A percentile compares a stretch with the other conserved stretches of the same genome.
phyloP scores from a whole-genome alignment of 2,888 invertebrate genomes.

The Callosobruchus maculatus region DNA sequence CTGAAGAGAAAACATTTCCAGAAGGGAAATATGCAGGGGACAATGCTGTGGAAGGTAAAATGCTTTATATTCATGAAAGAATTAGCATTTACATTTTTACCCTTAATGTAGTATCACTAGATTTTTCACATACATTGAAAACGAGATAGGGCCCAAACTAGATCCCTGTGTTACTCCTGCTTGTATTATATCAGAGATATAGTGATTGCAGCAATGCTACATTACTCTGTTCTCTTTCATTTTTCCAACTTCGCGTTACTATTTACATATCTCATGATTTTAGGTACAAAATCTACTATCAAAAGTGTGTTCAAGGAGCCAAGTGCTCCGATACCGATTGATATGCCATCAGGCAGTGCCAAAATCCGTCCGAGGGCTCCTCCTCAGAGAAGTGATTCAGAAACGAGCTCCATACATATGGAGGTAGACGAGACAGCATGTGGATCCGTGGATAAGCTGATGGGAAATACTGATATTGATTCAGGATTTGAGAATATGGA shows the following conservation, averaged over 20 bases:
- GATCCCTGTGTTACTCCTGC: no score
- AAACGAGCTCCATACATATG: constrained; percentile 53
- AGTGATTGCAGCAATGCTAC: neutral
- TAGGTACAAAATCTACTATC: constrained; percentile 4
- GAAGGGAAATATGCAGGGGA: constrained; percentile 14
- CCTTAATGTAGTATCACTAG: no score
- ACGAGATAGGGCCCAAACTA: no score
- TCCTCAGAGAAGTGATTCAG: constrained; percentile 48
- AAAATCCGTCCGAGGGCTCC: constrained; percentile 34
- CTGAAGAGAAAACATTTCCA: constrained; percentile 11
- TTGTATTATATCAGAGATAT: no score
- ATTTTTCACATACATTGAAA: no score
- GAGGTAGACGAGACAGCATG: constrained; percentile 56
- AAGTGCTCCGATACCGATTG: constrained; percentile 44
- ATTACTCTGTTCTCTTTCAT: neutral
- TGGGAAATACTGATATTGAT: constrained; percentile 59
- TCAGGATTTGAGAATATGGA: constrained; percentile 77
- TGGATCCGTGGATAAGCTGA: constrained; percentile 44
- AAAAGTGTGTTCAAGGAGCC: constrained; percentile 44
- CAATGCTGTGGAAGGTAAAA: neutral
- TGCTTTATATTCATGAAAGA: no score
- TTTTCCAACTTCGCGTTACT: no score
- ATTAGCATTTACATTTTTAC: no score
- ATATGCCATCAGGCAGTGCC: constrained; percentile 37
- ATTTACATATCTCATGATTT: neutral